Percentiles rank a stretch among this genome's conserved stretches.
Evolutionary conservation across 2,113 vertebrate species (phyloP).

Genomic region (Psilopogon haemacephalus): DNA sequence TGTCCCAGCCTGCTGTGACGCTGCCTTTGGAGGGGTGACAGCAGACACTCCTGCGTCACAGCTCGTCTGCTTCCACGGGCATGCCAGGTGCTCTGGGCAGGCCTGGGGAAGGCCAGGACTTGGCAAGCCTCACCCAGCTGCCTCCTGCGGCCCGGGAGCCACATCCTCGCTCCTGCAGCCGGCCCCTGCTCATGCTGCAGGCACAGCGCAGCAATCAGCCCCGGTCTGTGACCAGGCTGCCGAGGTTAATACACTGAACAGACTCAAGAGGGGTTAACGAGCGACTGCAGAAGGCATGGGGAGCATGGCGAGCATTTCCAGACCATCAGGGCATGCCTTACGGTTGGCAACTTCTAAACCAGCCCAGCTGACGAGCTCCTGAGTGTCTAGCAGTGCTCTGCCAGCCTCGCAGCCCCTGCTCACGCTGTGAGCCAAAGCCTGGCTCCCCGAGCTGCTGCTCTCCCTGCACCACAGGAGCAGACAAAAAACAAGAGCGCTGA

Average conservation of each 20-base stretch:
- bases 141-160: background rate
- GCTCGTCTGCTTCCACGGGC: background rate
- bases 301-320: rapidly evolving
- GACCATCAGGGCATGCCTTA: background rate
- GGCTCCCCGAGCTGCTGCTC: rapidly evolving
- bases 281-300: background rate
- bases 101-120: background rate
- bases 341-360: background rate
- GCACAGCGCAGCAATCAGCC: rapidly evolving
- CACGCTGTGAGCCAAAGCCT: background rate
- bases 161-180: background rate
- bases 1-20: background rate
- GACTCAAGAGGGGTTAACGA: background rate
- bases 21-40: background rate
- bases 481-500: rapidly evolving
- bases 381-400: background rate
- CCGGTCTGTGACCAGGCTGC: background rate
- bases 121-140: background rate
- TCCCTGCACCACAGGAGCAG: background rate
- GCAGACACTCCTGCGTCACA: background rate
- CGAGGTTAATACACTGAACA: background rate
- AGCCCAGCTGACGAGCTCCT: background rate
- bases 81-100: background rate
- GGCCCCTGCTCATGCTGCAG: background rate
- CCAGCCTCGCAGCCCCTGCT: background rate